phyloP scores from a whole-genome alignment of 1,140 invertebrate genomes.

The Macrocentrus cingulum region DNA sequence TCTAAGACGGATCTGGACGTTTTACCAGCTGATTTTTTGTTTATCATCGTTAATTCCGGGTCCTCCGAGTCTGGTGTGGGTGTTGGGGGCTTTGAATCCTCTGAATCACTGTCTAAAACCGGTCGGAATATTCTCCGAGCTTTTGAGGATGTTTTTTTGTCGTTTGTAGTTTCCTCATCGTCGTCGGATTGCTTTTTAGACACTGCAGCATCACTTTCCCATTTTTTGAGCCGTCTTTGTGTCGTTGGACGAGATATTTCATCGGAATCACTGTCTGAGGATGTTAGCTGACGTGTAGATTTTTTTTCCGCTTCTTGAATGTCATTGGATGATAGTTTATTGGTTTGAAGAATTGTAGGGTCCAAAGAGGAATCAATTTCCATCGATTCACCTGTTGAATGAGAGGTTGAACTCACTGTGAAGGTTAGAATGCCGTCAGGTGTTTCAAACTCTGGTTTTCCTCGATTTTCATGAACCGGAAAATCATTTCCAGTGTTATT shows the following conservation, averaged over 20 bases:
- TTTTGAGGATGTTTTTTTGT: neutral
- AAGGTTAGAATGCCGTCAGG: neutral
- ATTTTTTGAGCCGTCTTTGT: no score
- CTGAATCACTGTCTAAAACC: slow-evolving; percentile 32
- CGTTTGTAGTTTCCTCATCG: no score
- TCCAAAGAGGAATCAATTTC: neutral
- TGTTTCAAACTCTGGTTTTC: neutral
- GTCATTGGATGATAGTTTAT: slow-evolving; percentile 6
- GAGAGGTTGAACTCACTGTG: neutral
- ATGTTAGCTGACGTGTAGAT: neutral
- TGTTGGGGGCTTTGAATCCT: slow-evolving; percentile 27
- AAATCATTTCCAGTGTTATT: no score
- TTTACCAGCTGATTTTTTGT: neutral
- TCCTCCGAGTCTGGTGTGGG: neutral
- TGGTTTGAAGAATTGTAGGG: neutral
- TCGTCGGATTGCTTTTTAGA: no score
- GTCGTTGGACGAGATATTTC: no score
- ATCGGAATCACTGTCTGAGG: slow-evolving; percentile 13
- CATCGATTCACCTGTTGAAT: slow-evolving; percentile 1
- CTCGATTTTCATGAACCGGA: no score
- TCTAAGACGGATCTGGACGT: slow-evolving; percentile 16
- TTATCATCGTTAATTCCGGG: no score
- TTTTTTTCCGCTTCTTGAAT: slow-evolving; percentile 2
- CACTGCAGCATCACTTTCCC: no score
- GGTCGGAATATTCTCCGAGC: neutral